Base-by-base conservation (phyloP, 1,140 invertebrate genomes). In the Scylla paramamosain region DNA sequence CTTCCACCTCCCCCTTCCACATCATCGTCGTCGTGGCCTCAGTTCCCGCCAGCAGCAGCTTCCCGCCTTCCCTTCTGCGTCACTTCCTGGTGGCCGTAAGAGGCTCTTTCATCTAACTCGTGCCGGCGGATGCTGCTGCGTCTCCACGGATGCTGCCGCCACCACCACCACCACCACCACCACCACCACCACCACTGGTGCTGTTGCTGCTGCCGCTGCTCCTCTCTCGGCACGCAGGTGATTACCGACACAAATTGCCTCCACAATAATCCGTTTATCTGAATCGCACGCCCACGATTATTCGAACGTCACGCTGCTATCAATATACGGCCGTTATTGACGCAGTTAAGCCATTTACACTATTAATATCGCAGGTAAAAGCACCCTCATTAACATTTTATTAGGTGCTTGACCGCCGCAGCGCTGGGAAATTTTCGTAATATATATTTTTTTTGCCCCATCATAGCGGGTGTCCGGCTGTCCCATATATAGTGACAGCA, bases 381-480 rank as follows among this genome's bases (percentile, higher is more conserved):
- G 31, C 31, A 87, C 31, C 84, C 39, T 87, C 39, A 87, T 87
- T 87, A 87, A 87, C 84, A 87, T 87, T 87, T 87, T 87, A 87
- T 87, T 32, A 32, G 31, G 84, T 87, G 84, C 84, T 87, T 87
- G 84, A 46, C 84, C 39, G 39, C 84, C 14, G 39, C 84, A 87
- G n/a, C 67, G 4, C 67, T n/a, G 67, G n/a, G 67, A 77, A 77
- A 77, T n/a, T 77, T 25, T 77, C 67, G 67, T n/a, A n/a, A n/a
- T 77, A 77, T 77, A 77, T 77, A 77, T 77, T n/a, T 77, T 25
- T 77, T 77, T 77, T 20, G 4, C 20, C 16, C 52, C 12, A 77
- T 77, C 67, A 77, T 77, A n/a, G 67, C 67, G 67, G 20, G 67
- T 77, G 67, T 77, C 67, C 67, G 67, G 67, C 20, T 77, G 67